Evolutionary conservation across 1,140 invertebrate species (phyloP), one percentile per base, ranked within the genome.

Genomic region (Tachypleus tridentatus): DNA sequence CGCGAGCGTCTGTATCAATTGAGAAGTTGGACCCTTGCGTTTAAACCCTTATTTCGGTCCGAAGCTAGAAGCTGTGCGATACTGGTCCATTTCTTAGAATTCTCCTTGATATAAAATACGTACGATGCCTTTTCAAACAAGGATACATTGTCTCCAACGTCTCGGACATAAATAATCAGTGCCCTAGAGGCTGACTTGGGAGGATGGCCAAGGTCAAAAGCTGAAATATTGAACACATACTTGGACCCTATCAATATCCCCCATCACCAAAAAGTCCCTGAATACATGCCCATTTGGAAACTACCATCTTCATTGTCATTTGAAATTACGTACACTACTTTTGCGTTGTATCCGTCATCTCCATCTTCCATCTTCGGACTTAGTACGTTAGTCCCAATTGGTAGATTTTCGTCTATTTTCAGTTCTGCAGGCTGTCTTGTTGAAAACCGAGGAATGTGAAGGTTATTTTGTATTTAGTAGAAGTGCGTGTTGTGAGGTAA

Each of bases 301-400:
- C 89, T 86, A 8, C 66, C 64, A 73, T 91, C 88, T 7, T 86
- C 80, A 73, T 97, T 92, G 0, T 93, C 94, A 48, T 83, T 83
- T 0, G 87, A 86, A 58, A 98, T 91, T 0, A 88, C 89, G 73
- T 86, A 97, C 3, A 91, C 83, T 1, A 97, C 76, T 74, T 91
- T 85, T 0, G 93, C 93, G 74, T 96, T 93, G 76, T 93, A 97
- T 3, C 93, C 93, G 5, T 88, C 78, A 74, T 95, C 92, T 47
- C 88, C 78, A 76, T 97, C 94, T 11, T 84, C 78, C 0, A 89
- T 92, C 58, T 79, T 80, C n/a, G 97, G 79, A 58, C 81, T 82
- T 1, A 86, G 80, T 2, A 94, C 77, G 0, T 83, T 82, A 2
- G 85, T 87, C 0, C 91, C 91, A 1, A 95, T 76, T 4, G 85